Evolutionary conservation across 2,113 vertebrate genomes (phyloP).

Genomic region (Crotalus helleri): DNA sequence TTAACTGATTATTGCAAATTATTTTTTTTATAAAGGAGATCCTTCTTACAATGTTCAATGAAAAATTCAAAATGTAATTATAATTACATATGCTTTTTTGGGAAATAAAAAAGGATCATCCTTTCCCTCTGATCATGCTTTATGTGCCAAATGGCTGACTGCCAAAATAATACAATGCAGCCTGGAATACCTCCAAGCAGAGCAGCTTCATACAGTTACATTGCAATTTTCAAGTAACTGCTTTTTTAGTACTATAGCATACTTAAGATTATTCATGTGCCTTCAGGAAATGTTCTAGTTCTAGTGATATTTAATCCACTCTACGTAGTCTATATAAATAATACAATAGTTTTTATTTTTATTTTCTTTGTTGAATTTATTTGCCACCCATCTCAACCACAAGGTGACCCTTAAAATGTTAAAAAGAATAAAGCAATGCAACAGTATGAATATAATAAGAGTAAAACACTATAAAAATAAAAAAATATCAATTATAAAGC

Average conservation of each 20-base stretch:
- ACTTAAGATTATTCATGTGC: not conserved
- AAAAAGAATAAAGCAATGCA: not conserved
- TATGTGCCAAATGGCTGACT: constrained; percentile 22
- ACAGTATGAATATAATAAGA: not conserved
- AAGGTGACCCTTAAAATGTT: not conserved
- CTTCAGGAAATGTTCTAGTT: not conserved
- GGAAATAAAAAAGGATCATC: not conserved
- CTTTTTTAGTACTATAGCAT: not conserved
- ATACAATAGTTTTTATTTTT: not conserved
- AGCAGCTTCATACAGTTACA: not conserved
- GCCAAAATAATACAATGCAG: not conserved
- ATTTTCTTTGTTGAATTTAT: not conserved
- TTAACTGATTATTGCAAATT: not conserved
- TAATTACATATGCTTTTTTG: constrained; percentile 12
- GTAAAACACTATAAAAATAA: not conserved
- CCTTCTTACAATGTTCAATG: not conserved
- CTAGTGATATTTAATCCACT: not conserved
- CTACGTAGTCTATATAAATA: not conserved
- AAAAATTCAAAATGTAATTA: not conserved
- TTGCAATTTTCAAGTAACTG: not conserved
- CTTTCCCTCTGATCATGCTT: constrained; percentile 17
- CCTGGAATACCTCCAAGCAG: not conserved
- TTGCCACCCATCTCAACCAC: not conserved
- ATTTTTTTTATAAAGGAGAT: not conserved
- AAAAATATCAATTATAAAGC: not conserved